Evolutionary conservation across 1,140 invertebrate genomes (phyloP).

Genomic region (Temnothorax longispinosus): DNA sequence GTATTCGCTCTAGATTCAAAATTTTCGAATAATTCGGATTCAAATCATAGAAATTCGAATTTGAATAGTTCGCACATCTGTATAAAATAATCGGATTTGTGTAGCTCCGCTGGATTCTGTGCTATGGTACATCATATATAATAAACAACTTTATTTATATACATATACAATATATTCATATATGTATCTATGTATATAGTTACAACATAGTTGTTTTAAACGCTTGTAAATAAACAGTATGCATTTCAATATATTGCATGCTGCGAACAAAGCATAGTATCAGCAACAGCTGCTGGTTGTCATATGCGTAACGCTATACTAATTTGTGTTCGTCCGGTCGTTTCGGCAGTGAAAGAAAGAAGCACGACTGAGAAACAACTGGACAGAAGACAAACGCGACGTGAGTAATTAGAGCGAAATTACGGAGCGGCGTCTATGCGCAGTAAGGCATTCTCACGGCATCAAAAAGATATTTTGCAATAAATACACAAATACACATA

Average conservation of each 20-base stretch:
- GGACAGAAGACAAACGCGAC: neutral
- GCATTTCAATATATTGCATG: neutral
- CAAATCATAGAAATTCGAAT: too few relatives aligned
- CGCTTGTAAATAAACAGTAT: neutral
- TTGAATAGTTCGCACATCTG: too few relatives aligned
- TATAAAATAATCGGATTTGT: too few relatives aligned
- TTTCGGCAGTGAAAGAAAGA: conserved; percentile 6
- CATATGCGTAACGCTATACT: conserved; percentile 32
- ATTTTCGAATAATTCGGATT: too few relatives aligned
- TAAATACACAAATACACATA: neutral
- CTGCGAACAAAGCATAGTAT: conserved; percentile 2
- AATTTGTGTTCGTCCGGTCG: conserved; percentile 37
- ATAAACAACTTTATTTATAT: too few relatives aligned
- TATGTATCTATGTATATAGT: neutral
- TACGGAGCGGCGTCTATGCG: neutral
- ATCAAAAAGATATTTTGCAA: conserved; percentile 1
- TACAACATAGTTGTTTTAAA: neutral
- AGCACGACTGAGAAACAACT: neutral
- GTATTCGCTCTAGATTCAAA: too few relatives aligned
- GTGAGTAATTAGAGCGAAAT: conserved; percentile 49
- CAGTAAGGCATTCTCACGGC: conserved; percentile 21
- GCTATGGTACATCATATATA: too few relatives aligned
- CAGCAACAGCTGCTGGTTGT: conserved; percentile 44
- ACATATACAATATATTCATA: neutral
- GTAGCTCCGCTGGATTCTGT: too few relatives aligned